Base-by-base conservation (phyloP, 1,140 invertebrate genomes). In the Pseudomyrmex flavicornis region DNA sequence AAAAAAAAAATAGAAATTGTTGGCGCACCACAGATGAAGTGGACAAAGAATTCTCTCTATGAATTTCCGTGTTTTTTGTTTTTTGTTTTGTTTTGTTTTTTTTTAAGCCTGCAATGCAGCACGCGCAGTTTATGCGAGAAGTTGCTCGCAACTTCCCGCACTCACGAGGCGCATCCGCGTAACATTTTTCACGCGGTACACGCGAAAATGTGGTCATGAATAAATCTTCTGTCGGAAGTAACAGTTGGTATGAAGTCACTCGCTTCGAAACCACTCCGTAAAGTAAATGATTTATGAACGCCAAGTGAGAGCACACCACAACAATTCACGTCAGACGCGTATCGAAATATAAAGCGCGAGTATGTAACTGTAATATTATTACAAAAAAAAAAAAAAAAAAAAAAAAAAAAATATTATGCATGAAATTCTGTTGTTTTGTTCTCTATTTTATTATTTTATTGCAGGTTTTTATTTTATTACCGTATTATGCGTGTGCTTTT, bases 151-250 rank as follows among this genome's bases (percentile, higher is more conserved):
- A 80, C 44, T 72, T 58, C 7, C 22, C 65, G 17, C 54, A 17
- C 12, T 58, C 12, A n/a, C 13, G 13, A 17, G 20, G n/a, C n/a
- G 52, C 54, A 58, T 59, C 50, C 52, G 52, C 13, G 54, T 48
- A 70, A 70, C 35, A 70, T 80, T 80, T 80, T 80, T 72, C 54
- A 72, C 20, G 44, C 20, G 56, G 12, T 13, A 50, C 15, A 20
- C 54, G 59, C 20, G 12, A 80, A 80, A 80, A 61, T 72, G 46
- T 26, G 20, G 1, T 56, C 35, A 35, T 59, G 66, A 72, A 80
- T 80, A 72, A 80, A 80, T 80, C 66, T 17, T 50, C 76, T 20
- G 59, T 26, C 56, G 66, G 66, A 80, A 80, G 17, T 80, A 72
- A 80, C n/a, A 70, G 20, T 70, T 17, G 65, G 54, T 58, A 59